Conservation (phyloP, 2,888 invertebrate genomes). For the Calameuta filiformis region DNA sequence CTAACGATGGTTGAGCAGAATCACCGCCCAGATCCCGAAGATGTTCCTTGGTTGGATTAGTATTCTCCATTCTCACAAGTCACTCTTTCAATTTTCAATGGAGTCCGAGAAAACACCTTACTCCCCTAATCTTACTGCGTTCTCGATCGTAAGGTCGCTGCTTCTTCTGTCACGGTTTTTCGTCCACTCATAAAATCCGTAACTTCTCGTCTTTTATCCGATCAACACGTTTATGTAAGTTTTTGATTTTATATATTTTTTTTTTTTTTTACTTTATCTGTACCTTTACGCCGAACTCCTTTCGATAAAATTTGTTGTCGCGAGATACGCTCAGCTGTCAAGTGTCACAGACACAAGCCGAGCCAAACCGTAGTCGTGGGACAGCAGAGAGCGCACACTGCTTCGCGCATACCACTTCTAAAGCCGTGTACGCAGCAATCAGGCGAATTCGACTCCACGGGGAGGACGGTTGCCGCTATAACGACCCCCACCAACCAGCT, state of each 20-base stretch:
- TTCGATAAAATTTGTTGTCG: neutral
- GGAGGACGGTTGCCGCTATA: neutral
- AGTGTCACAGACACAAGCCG: conserved; percentile 28
- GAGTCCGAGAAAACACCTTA: neutral
- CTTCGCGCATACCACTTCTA: neutral
- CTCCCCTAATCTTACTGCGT: conserved; percentile 30
- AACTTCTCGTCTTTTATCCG: neutral
- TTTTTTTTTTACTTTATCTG: neutral
- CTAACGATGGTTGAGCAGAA: neutral
- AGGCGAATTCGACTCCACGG: neutral
- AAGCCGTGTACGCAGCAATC: neutral
- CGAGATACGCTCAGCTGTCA: conserved; percentile 32
- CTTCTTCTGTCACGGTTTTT: conserved; percentile 21
- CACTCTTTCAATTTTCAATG: neutral
- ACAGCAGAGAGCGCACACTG: neutral
- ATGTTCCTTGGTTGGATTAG: neutral
- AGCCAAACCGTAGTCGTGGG: neutral
- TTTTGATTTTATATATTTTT: neutral
- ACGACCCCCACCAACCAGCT: neutral
- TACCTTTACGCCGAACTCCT: neutral
- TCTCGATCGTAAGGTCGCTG: conserved; percentile 49
- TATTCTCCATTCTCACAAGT: neutral
- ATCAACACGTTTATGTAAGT: neutral
- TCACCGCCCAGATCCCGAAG: neutral
- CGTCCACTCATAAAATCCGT: neutral